These are phyloP conservation scores for Matsumurasca onukii DNA, from an alignment of 1,140 invertebrate genomes.

Conservation along the genomic window DNA sequence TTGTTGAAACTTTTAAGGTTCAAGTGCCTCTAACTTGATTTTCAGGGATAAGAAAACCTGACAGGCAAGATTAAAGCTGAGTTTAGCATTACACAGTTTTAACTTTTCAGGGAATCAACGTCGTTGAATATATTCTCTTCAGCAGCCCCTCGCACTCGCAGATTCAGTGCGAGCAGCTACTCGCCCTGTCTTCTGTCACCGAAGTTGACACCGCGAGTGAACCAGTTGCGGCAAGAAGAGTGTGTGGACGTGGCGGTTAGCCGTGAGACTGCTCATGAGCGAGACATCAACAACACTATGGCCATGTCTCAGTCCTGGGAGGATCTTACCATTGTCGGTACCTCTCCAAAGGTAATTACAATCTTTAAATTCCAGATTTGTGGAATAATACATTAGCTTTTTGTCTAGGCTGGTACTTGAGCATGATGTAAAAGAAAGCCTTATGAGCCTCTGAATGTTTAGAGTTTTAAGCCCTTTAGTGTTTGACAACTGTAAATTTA, in stretches of 20 bases:
- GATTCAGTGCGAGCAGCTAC: conserved; percentile 72
- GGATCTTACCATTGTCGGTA: conserved; percentile 74
- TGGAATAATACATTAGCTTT: no score
- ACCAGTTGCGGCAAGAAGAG: conserved; percentile 84
- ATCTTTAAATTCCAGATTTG: no score
- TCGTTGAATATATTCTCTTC: conserved; percentile 60
- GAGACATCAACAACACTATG: conserved; percentile 82
- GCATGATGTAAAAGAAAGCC: no score
- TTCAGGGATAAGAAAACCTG: no score
- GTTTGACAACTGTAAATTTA: no score
- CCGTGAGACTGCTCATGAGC: conserved; percentile 85
- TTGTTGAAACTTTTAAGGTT: no score
- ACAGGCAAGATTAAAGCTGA: no score
- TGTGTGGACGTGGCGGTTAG: conserved; percentile 76
- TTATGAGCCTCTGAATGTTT: no score
- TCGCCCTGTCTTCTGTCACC: conserved; percentile 52
- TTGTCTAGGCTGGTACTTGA: no score
- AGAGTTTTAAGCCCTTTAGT: no score
- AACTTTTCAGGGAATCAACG: conserved; percentile 53
- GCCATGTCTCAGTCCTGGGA: conserved; percentile 90
- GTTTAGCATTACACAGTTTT: no score
- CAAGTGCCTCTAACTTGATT: no score
- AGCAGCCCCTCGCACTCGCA: conserved; percentile 60
- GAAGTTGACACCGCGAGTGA: conserved; percentile 76
- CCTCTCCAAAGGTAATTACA: conserved; percentile 46